Conservation (phyloP, 2,797 vertebrate genomes). For the Lemur catta region DNA sequence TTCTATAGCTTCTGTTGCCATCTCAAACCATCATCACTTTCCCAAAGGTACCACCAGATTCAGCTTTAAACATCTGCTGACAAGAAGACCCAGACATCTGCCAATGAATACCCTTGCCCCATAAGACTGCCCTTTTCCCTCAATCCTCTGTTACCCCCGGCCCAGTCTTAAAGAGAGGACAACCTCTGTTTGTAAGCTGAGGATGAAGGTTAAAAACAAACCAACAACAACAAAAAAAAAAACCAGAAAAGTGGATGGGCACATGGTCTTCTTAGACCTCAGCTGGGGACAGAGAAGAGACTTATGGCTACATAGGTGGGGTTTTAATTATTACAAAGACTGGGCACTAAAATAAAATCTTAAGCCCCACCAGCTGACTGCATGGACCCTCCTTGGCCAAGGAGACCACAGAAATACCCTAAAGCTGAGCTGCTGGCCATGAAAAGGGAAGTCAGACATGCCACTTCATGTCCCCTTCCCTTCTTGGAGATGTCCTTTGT, state of each 20-base stretch:
- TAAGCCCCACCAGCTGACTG: background rate
- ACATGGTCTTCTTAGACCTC: background rate
- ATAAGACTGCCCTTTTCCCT: background rate
- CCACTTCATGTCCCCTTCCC: background rate
- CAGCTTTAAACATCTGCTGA: background rate
- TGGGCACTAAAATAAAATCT: background rate
- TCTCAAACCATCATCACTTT: background rate
- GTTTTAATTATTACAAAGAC: background rate
- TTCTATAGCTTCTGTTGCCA: background rate
- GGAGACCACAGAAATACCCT: background rate
- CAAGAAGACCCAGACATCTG: background rate
- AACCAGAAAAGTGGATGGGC: background rate
- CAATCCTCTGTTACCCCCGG: rapidly evolving
- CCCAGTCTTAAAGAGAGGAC: background rate
- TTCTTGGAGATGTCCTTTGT: background rate
- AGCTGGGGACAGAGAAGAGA: background rate
- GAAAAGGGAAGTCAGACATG: background rate
- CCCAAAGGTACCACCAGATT: background rate
- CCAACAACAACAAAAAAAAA: background rate
- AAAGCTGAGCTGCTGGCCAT: background rate
- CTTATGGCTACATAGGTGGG: background rate
- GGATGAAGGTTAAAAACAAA: background rate
- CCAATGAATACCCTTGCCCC: background rate
- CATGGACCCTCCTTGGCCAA: no score
- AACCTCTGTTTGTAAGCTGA: background rate